Evolutionary conservation across 2,888 invertebrate genomes (phyloP).

Genomic region (Myopa testacea): DNA sequence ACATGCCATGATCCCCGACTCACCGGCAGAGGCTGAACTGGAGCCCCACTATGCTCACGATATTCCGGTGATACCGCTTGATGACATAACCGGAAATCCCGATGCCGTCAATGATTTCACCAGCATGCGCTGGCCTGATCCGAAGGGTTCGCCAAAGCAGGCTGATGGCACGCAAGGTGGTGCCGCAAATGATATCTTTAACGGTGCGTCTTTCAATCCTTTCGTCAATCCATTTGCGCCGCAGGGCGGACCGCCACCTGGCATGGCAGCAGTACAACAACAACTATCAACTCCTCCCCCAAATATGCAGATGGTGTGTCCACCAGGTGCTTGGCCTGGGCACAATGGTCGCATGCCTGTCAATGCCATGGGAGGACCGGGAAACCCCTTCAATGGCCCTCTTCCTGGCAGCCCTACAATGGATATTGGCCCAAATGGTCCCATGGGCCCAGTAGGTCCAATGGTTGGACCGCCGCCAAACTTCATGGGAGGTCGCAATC

Average conservation of each 20-base stretch:
- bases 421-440: slow-evolving; percentile 36
- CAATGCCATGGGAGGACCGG: slow-evolving; percentile 5
- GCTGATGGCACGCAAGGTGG: slow-evolving; percentile 51
- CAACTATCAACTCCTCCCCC: slow-evolving; percentile 44
- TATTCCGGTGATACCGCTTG: slow-evolving; percentile 86
- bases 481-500: slow-evolving; percentile 38
- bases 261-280: slow-evolving; percentile 44
- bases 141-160: slow-evolving; percentile 75
- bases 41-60: slow-evolving; percentile 83
- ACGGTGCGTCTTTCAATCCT: slow-evolving; percentile 58
- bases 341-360: background rate
- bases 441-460: slow-evolving; percentile 42
- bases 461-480: slow-evolving; percentile 8
- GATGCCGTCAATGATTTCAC: slow-evolving; percentile 84
- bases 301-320: slow-evolving; percentile 33
- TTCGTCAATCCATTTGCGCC: slow-evolving; percentile 58
- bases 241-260: slow-evolving; percentile 39
- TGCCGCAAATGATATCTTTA: background rate
- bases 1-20: slow-evolving; percentile 86
- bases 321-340: slow-evolving; percentile 53
- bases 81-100: slow-evolving; percentile 86
- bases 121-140: slow-evolving; percentile 85
- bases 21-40: slow-evolving; percentile 86
- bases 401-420: slow-evolving; percentile 22
- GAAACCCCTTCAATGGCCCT: slow-evolving; percentile 21